phyloP scores from a whole-genome alignment of 2,888 invertebrate species.

The Sinopyrophorus schimmeli region DNA sequence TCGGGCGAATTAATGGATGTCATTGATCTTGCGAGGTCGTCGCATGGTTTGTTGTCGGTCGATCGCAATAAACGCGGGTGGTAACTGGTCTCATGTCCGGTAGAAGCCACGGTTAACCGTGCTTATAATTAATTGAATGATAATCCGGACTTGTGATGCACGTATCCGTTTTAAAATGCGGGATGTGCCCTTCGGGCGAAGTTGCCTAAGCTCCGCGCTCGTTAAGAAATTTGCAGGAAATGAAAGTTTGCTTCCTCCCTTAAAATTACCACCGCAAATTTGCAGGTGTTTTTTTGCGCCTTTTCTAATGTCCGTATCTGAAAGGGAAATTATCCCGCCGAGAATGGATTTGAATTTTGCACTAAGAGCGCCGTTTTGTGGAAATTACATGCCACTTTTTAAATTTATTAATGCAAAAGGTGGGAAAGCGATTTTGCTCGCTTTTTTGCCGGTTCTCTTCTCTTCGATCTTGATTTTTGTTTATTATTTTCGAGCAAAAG shows the following conservation, averaged over 20 bases:
- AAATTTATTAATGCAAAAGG: constrained; percentile 9
- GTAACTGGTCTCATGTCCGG: constrained; percentile 15
- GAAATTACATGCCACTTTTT: constrained; percentile 6
- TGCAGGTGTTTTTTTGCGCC: constrained; percentile 1
- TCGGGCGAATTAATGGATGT: constrained; percentile 20
- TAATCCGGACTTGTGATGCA: constrained; percentile 23
- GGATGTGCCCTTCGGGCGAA: constrained; percentile 2
- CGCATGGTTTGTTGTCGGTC: not conserved
- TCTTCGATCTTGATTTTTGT: no score
- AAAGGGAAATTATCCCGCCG: constrained; percentile 2
- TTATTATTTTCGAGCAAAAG: no score
- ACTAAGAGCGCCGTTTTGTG: not conserved
- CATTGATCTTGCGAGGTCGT: constrained; percentile 17
- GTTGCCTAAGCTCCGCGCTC: not conserved
- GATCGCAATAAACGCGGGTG: constrained; percentile 9
- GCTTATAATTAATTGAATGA: constrained; percentile 21
- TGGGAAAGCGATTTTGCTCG: constrained; percentile 5
- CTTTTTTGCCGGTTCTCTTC: no score
- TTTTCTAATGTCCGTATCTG: not conserved
- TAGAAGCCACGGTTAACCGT: constrained; percentile 13
- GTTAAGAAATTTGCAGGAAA: constrained; percentile 9
- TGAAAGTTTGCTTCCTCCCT: constrained; percentile 5
- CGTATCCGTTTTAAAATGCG: constrained; percentile 22
- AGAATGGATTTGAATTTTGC: constrained; percentile 1
- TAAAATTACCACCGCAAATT: not conserved